Evolutionary conservation across 1,140 invertebrate genomes (phyloP), one percentile per base, ranked within the genome.

Genomic region (Aethina tumida): DNA sequence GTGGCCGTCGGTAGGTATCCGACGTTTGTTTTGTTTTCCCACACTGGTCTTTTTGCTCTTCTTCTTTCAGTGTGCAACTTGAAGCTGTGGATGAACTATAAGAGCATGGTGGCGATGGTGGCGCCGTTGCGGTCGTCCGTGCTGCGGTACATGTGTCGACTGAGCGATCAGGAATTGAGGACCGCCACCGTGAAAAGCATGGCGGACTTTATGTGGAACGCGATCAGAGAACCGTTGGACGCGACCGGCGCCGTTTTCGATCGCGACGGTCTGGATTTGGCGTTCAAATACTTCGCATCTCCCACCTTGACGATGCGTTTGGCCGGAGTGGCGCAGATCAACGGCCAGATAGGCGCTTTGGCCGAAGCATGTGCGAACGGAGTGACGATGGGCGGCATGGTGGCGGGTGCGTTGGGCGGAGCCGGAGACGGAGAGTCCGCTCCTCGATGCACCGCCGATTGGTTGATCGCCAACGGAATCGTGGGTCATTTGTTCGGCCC

Each of bases 401-500:
- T 87, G 27, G 87, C 81, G 37, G 88, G 92, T 56, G 81, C 82
- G 2, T 72, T 87, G 2, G 73, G 81, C 4, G 85, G 91, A 59
- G 73, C 77, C 5, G n/a, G n/a, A n/a, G n/a, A n/a, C n/a, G n/a
- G n/a, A n/a, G 89, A 93, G 53, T 68, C 79, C 22, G 76, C 90
- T 33, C 88, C 88, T 0, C 81, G 86, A 40, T 76, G 81, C 39
- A 69, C 96, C 32, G 85, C 84, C 1, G 73, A 82, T 38, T 96
- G 91, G 91, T 63, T 97, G 4, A 81, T 88, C 0, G 78, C 81
- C 29, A 88, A 92, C 59, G 86, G 90, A 58, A 91, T 97, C 32
- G 86, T 96, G 48, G 83, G 90, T 52, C 89, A 95, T 57, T 80
- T 96, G 22, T 97, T 95, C 70, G 91, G 91, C 21, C 92, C 91